Conservation (phyloP, 53 echinoderm and acorn worm species). For the Echinometra lucunter region DNA sequence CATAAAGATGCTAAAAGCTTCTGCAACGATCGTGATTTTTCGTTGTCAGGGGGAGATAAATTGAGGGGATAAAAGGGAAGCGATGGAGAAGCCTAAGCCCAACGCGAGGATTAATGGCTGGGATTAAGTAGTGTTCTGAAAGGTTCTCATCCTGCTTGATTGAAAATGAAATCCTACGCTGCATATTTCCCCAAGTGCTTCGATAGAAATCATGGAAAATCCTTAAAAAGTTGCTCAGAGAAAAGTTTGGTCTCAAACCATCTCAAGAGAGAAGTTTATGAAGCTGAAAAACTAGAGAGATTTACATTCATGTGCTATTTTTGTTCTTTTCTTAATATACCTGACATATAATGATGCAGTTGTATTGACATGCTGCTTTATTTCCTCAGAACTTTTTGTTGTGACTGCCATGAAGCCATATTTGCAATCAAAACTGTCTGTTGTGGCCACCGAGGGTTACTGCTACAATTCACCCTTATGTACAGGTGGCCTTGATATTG, state of each 20-base stretch:
- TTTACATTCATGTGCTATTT: neutral
- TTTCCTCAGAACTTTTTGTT: too few relatives aligned
- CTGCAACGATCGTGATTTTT: neutral
- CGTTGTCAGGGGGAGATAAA: neutral
- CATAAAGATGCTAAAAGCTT: slow-evolving; percentile 12
- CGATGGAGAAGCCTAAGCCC: neutral
- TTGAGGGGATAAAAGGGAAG: neutral
- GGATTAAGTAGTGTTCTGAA: neutral
- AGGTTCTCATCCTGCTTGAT: neutral
- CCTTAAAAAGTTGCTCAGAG: neutral
- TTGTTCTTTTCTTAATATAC: too few relatives aligned
- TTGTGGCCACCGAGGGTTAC: too few relatives aligned
- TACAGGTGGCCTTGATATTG: too few relatives aligned
- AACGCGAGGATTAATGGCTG: neutral
- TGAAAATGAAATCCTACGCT: neutral
- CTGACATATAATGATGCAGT: too few relatives aligned
- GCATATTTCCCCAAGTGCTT: neutral
- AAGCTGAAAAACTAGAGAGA: neutral
- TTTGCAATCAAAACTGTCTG: too few relatives aligned
- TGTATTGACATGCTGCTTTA: too few relatives aligned
- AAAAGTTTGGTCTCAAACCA: neutral
- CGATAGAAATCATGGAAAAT: neutral
- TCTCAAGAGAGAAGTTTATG: neutral
- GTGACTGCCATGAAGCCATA: too few relatives aligned
- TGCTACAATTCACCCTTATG: too few relatives aligned